phyloP scores from a whole-genome alignment of 2,113 vertebrate genomes.

The Eleginops maclovinus region DNA sequence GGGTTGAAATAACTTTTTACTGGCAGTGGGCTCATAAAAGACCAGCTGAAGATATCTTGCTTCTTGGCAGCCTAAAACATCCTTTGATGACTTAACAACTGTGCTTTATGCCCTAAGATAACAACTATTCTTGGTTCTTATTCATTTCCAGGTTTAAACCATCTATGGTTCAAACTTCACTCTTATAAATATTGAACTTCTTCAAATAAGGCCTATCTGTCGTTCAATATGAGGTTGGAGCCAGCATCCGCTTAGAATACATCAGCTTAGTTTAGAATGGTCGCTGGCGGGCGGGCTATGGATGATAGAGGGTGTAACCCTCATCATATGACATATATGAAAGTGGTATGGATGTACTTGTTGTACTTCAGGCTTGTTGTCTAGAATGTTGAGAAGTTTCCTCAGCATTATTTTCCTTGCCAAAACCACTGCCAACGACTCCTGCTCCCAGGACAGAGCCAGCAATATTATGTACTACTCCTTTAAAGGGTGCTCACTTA shows the following conservation, averaged over 20 bases:
- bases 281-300: too few relatives aligned
- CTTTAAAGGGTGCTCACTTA: not conserved
- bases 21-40: constrained; percentile 76
- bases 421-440: too few relatives aligned
- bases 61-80: constrained; percentile 68
- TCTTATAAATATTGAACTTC: constrained; percentile 5
- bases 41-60: constrained; percentile 64
- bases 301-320: too few relatives aligned
- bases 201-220: not conserved
- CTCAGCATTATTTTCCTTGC: too few relatives aligned
- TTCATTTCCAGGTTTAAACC: constrained; percentile 65
- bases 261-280: not conserved
- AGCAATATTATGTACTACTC: not conserved
- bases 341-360: not conserved
- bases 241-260: not conserved
- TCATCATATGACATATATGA: not conserved
- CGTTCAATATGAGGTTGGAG: not conserved
- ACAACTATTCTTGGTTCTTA: constrained; percentile 56
- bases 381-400: too few relatives aligned
- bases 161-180: constrained; percentile 19
- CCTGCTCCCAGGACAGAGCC: too few relatives aligned
- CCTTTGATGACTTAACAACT: constrained; percentile 73
- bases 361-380: not conserved
- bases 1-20: constrained; percentile 73
- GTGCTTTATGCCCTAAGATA: constrained; percentile 57